Evolutionary conservation across 37 sponge, comb jelly and placozoan species (phyloP), one percentile per base, ranked within the genome.

Genomic region (Crambe crambe): DNA sequence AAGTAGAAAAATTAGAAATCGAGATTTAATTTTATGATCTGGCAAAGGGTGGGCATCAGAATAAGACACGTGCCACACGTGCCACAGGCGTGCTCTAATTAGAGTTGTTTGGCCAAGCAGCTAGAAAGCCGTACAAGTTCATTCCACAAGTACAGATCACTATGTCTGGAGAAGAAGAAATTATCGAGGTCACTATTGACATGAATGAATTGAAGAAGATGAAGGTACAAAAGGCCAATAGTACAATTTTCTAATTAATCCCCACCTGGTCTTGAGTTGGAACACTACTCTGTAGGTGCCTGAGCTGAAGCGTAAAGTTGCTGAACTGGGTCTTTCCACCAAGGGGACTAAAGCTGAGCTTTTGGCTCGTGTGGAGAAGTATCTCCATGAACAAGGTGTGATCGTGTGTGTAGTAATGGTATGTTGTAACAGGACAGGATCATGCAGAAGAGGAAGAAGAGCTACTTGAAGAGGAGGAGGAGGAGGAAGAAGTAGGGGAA

Each of bases 271-370:
- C n/a, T n/a, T n/a, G n/a, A n/a, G n/a, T n/a, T 42, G 4, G 3
- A 3, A 3, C 67, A 20, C 5, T 66, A 2, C 39, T 22, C 30
- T 59, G 2, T 32, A 91, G 90, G 94, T 94, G 2, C 64, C 72
- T 32, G 94, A 94, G 43, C 80, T 94, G 43, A 86, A 68, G 47
- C 51, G 69, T 20, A 78, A 84, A 47, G 58, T 89, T 25, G 79
- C 68, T 6, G 90, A 86, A 41, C 37, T 89, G 40, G 94, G 90
- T 1, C 72, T 94, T 22, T 59, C 78, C 3, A 81, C 80, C 41
- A 90, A 87, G 32, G 94, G 94, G 20, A 94, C 87, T 0, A 94
- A 94, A 41, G 73, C 83, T 3, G 90, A 94, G 43, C 77, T 94
- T 23, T 56, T 94, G 29, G 77, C 80, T 21, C 83, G 90, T 22